phyloP scores from a whole-genome alignment of 2,888 invertebrate genomes.

The Erebia aethiops region DNA sequence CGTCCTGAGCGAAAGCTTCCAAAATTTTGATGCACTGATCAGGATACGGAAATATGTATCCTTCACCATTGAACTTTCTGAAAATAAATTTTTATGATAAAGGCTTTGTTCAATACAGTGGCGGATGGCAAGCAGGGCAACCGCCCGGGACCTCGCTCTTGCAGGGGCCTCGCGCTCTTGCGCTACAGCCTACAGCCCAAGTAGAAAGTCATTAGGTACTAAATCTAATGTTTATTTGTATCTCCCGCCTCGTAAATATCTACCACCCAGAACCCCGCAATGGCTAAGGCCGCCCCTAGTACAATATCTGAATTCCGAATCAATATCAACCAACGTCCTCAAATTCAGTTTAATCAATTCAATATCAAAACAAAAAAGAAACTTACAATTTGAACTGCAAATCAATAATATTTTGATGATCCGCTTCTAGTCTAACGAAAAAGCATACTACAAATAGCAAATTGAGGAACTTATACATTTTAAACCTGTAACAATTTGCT shows the following conservation, averaged over 20 bases:
- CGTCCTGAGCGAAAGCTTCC: conserved; percentile 76
- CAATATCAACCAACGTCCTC: too few species aligned
- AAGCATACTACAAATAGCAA: conserved; percentile 22
- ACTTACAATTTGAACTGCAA: neutral
- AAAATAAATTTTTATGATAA: conserved; percentile 36
- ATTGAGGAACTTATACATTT: conserved; percentile 26
- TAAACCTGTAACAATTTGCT: neutral
- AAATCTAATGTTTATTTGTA: too few species aligned
- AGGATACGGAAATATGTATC: conserved; percentile 47
- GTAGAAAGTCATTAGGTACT: too few species aligned
- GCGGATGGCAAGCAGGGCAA: too few species aligned
- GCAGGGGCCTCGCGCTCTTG: too few species aligned
- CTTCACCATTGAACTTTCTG: conserved; percentile 47
- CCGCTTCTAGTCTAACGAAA: conserved; percentile 33
- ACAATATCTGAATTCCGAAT: too few species aligned
- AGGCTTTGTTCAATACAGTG: neutral
- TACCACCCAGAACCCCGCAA: too few species aligned
- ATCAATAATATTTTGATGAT: conserved; percentile 19
- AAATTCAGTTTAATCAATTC: too few species aligned
- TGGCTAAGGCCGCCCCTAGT: too few species aligned
- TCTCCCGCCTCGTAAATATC: too few species aligned
- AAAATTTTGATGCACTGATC: conserved; percentile 58
- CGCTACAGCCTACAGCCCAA: too few species aligned
- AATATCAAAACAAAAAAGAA: neutral
- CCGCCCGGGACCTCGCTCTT: too few species aligned